Conservation (phyloP, 2,888 invertebrate genomes). For the Macrophya alboannulata region DNA sequence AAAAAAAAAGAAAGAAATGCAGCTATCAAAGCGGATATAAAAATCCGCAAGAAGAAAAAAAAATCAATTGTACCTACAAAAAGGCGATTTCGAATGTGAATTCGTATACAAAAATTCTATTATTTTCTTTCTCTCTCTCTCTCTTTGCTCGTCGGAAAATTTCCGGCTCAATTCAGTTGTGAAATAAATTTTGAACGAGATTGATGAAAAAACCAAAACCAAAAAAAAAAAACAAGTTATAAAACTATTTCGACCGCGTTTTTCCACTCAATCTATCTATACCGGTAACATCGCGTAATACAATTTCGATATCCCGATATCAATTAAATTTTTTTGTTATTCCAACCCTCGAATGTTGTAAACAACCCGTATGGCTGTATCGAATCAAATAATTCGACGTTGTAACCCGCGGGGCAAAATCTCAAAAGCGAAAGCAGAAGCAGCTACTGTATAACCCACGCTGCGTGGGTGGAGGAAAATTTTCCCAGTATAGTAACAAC, state of each 20-base stretch:
- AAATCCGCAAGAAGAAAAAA: no score
- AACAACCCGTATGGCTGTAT: not conserved
- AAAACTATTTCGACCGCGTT: not conserved
- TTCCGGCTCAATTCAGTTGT: no score
- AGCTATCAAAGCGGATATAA: no score
- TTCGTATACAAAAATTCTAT: no score
- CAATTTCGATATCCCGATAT: not conserved
- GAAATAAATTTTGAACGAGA: not conserved
- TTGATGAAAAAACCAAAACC: not conserved
- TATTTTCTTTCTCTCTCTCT: no score
- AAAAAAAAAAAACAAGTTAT: not conserved
- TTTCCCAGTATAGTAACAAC: not conserved
- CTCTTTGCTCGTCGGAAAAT: no score
- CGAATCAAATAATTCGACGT: not conserved
- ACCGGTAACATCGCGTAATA: not conserved
- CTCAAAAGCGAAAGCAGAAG: not conserved
- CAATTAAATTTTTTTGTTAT: not conserved
- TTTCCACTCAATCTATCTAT: not conserved
- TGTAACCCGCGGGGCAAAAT: not conserved
- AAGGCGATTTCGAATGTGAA: no score
- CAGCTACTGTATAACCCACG: not conserved
- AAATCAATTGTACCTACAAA: no score
- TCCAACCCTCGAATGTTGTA: not conserved
- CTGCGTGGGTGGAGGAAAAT: not conserved
- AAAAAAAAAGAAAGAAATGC: not conserved